Percentiles rank a stretch among this genome's conserved stretches.
Conservation (phyloP, 2,888 invertebrate species). For the Nomada fabriciana region DNA sequence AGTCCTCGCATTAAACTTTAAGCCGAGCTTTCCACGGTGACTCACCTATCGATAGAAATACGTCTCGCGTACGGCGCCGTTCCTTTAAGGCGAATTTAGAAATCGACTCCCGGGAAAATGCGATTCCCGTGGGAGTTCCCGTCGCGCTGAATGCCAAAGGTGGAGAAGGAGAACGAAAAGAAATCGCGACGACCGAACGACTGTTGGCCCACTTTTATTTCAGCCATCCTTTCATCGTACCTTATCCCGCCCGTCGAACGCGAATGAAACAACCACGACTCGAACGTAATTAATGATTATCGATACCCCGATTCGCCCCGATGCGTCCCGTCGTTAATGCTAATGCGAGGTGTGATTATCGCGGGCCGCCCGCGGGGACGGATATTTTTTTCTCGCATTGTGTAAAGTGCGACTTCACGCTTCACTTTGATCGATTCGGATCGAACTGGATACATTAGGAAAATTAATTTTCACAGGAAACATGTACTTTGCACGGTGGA, state of each 20-base stretch:
- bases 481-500: too few species aligned
- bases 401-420: too few species aligned
- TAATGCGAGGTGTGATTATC: conserved; percentile 1
- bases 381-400: too few species aligned
- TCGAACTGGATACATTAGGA: too few species aligned
- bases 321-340: conserved; percentile 1
- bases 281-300: conserved; percentile 18
- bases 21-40: conserved; percentile 66
- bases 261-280: conserved; percentile 5
- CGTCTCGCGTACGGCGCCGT: conserved; percentile 37
- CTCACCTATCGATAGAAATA: conserved; percentile 62
- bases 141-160: conserved; percentile 6
- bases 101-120: conserved; percentile 44
- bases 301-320: conserved; percentile 5
- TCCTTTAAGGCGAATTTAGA: conserved; percentile 34
- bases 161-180: not conserved
- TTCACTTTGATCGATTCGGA: too few species aligned
- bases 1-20: conserved; percentile 66
- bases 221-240: conserved; percentile 2
- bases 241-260: not conserved
- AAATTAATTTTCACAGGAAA: too few species aligned
- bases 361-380: not conserved
- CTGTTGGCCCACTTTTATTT: conserved; percentile 10
- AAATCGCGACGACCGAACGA: conserved; percentile 8
- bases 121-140: conserved; percentile 21